These are phyloP conservation scores for Eupithecia tripunctaria DNA, from an alignment of 2,888 invertebrate species.

Conservation along the genomic window DNA sequence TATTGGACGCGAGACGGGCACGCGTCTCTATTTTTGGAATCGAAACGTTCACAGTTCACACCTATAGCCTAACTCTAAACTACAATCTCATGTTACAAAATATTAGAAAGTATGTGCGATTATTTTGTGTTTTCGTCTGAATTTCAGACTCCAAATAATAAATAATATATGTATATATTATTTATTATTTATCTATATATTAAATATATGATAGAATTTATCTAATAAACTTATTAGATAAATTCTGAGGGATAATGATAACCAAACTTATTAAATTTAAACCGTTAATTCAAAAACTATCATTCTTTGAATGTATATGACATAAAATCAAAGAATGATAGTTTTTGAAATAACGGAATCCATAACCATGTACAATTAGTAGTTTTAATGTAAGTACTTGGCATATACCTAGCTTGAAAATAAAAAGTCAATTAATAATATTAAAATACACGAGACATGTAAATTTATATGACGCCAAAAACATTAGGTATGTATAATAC, in stretches of 20 bases:
- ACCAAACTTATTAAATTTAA: too few species aligned
- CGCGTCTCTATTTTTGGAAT: constrained; percentile 77
- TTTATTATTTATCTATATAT: too few species aligned
- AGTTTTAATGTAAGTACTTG: too few species aligned
- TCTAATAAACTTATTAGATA: too few species aligned
- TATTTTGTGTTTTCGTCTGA: background rate
- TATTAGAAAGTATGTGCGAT: constrained; percentile 50
- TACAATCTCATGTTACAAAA: constrained; percentile 75
- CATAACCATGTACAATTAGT: too few species aligned
- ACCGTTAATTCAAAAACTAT: too few species aligned
- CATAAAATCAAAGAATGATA: too few species aligned
- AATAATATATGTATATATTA: too few species aligned
- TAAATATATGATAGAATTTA: too few species aligned
- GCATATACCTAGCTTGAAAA: background rate
- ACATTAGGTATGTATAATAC: background rate
- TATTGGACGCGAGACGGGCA: constrained; percentile 68
- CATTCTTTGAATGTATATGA: too few species aligned
- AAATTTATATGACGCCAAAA: constrained; percentile 2
- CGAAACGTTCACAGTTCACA: constrained; percentile 71
- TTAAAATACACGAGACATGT: background rate
- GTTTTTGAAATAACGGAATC: too few species aligned
- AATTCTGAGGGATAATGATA: too few species aligned
- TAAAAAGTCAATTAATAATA: background rate
- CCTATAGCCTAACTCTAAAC: constrained; percentile 60
- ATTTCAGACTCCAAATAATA: background rate